Evolutionary conservation across 2,113 vertebrate species (phyloP).

Genomic region (Planiliza haematocheilus): DNA sequence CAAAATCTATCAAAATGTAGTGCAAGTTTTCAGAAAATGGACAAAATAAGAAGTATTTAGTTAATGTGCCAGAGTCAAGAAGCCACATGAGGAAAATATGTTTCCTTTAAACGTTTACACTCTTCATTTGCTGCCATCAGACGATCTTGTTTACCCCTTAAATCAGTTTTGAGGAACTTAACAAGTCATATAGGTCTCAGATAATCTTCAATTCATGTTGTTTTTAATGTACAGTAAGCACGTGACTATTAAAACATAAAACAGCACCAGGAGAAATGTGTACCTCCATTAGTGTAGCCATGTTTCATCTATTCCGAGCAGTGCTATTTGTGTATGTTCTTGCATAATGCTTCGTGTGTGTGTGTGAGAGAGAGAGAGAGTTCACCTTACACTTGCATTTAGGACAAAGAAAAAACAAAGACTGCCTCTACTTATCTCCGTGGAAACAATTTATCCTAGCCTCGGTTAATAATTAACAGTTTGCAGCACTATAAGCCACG

Average conservation of each 20-base stretch:
- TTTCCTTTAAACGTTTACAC: too few relatives aligned
- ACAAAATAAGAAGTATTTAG: too few relatives aligned
- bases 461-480: constrained; percentile 61
- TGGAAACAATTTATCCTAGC: constrained; percentile 53
- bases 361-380: constrained; percentile 6
- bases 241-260: constrained; percentile 47
- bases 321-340: background rate
- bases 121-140: too few relatives aligned
- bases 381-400: constrained; percentile 34
- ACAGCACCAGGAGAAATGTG: constrained; percentile 47
- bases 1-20: too few relatives aligned
- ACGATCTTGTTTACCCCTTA: too few relatives aligned
- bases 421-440: constrained; percentile 34
- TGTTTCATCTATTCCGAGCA: constrained; percentile 27
- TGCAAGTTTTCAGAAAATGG: too few relatives aligned
- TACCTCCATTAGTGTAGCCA: background rate
- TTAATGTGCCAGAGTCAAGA: too few relatives aligned
- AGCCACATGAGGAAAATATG: too few relatives aligned
- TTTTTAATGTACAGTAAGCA: constrained; percentile 52
- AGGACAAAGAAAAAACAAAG: constrained; percentile 33
- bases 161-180: background rate
- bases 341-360: constrained; percentile 26
- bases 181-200: background rate
- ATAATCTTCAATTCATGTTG: constrained; percentile 9
- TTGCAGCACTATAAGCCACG: constrained; percentile 60